phyloP scores from a whole-genome alignment of 1,140 invertebrate genomes.

The Drosophila funebris region DNA sequence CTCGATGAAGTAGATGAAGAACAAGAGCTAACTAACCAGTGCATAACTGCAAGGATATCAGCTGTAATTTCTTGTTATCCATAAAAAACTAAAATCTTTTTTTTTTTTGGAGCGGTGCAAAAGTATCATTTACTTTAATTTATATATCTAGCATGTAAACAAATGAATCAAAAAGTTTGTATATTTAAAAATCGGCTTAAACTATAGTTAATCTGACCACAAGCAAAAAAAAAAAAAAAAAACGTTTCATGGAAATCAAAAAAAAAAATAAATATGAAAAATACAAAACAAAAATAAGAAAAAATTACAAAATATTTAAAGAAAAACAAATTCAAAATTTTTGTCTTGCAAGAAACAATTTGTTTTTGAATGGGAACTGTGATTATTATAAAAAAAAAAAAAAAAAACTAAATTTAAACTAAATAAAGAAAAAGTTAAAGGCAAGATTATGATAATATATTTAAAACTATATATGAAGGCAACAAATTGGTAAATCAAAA shows the following conservation, averaged over 20 bases:
- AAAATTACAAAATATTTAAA: slow-evolving; percentile 12
- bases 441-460: slow-evolving; percentile 56
- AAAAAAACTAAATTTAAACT: slow-evolving; percentile 48
- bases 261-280: too few species aligned
- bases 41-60: slow-evolving; percentile 6
- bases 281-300: slow-evolving; percentile 27
- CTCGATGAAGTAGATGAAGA: background rate
- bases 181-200: slow-evolving; percentile 30
- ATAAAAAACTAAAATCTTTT: background rate
- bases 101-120: slow-evolving; percentile 21
- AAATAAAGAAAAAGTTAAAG: slow-evolving; percentile 63
- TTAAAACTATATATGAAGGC: slow-evolving; percentile 46
- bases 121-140: slow-evolving; percentile 20
- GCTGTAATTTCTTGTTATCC: slow-evolving; percentile 13
- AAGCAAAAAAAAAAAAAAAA: slow-evolving; percentile 51
- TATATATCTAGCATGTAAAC: background rate
- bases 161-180: slow-evolving; percentile 19
- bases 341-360: slow-evolving; percentile 59
- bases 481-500: slow-evolving; percentile 28
- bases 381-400: slow-evolving; percentile 64
- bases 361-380: slow-evolving; percentile 77
- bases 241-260: slow-evolving; percentile 68
- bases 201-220: slow-evolving; percentile 23
- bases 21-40: background rate
- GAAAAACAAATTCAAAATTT: slow-evolving; percentile 70